These are phyloP conservation scores for Coranthus polyacanthus DNA, from an alignment of 2,797 vertebrate genomes.

Conservation along the genomic window DNA sequence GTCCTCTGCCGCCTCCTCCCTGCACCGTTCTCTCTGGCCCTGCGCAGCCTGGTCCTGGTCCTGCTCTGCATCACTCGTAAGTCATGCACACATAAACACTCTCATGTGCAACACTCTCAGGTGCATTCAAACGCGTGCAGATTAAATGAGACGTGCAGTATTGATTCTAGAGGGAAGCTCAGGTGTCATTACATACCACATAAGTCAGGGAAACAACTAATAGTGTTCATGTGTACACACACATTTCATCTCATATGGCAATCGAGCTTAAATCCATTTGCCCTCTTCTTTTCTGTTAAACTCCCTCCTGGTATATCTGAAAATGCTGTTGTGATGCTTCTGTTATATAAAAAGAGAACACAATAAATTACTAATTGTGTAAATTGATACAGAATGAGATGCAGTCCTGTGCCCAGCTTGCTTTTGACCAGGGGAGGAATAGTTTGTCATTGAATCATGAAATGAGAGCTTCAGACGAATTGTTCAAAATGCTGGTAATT, in stretches of 20 bases:
- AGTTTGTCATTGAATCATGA: constrained; percentile 19
- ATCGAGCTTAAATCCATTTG: constrained; percentile 5
- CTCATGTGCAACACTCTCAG: constrained; percentile 33
- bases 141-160: constrained; percentile 42
- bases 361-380: constrained; percentile 38
- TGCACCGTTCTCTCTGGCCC: constrained; percentile 65
- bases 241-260: constrained; percentile 18
- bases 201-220: constrained; percentile 26
- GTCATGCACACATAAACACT: constrained; percentile 50
- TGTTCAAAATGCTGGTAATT: constrained; percentile 69
- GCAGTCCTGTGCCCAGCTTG: constrained; percentile 7
- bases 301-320: constrained; percentile 21
- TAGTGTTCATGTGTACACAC: constrained; percentile 18
- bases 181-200: constrained; percentile 41
- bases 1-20: constrained; percentile 73
- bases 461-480: constrained; percentile 47
- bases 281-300: constrained; percentile 31
- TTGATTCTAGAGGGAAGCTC: constrained; percentile 39
- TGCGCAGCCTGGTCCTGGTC: constrained; percentile 73
- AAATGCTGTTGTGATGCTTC: constrained; percentile 35
- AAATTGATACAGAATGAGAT: constrained; percentile 51
- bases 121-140: constrained; percentile 18
- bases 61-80: constrained; percentile 78
- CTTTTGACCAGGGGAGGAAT: constrained; percentile 20
- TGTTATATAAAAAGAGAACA: constrained; percentile 30